phyloP scores from a whole-genome alignment of 1,140 invertebrate species.

The Hypsibius dujardini region DNA sequence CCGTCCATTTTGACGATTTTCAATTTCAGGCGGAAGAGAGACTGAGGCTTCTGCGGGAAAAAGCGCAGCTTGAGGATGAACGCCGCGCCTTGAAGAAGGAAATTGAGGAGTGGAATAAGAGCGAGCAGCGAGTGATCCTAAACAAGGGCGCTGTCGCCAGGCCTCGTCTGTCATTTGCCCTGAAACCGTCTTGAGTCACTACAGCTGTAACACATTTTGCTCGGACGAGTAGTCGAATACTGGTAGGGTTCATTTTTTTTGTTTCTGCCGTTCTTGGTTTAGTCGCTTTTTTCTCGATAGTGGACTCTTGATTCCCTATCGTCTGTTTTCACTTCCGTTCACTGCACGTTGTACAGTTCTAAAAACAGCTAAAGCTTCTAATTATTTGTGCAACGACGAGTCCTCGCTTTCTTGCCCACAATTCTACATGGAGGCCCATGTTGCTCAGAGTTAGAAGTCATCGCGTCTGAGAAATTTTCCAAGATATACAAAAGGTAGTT shows the following conservation, averaged over 20 bases:
- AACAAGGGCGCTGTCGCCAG: neutral
- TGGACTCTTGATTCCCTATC: neutral
- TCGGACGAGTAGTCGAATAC: neutral
- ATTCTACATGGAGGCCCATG: neutral
- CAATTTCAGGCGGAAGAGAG: neutral
- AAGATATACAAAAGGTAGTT: neutral
- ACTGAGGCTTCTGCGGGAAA: neutral
- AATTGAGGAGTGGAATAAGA: slow-evolving; percentile 14
- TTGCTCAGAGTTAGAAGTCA: neutral
- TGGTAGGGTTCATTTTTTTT: neutral
- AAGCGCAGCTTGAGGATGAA: neutral
- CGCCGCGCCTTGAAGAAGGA: neutral
- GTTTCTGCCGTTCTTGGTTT: neutral
- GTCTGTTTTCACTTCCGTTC: neutral
- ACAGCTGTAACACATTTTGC: neutral
- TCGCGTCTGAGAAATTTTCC: neutral
- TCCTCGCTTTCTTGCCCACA: too few relatives aligned
- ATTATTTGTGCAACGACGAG: too few relatives aligned
- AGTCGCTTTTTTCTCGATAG: neutral
- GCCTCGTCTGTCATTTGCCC: neutral
- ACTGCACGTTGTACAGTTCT: neutral
- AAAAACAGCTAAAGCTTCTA: too few relatives aligned
- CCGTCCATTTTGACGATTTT: too few relatives aligned
- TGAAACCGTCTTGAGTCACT: neutral
- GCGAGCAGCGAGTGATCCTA: slow-evolving; percentile 9